phyloP scores from a whole-genome alignment of 1,140 invertebrate species.

The Sitodiplosis mosellana region DNA sequence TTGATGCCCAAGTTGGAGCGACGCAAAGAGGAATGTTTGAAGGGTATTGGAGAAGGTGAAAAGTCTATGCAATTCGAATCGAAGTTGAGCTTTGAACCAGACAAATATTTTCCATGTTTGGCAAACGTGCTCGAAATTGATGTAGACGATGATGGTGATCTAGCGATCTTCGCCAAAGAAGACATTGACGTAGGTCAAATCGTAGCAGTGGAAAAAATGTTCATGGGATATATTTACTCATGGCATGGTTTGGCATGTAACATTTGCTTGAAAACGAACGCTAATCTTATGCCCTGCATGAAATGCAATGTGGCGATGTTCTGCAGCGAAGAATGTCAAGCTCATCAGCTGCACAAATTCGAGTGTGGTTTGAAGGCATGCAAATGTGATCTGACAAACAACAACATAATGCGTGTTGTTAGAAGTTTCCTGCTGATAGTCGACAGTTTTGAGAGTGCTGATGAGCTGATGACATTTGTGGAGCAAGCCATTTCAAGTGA shows the following conservation, averaged over 20 bases:
- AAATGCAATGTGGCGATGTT: slow-evolving; percentile 43
- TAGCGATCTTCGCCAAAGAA: slow-evolving; percentile 40
- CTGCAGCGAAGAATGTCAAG: slow-evolving; percentile 49
- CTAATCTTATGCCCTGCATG: slow-evolving; percentile 45
- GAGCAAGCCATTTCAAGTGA: slow-evolving; percentile 21
- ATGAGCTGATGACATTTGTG: slow-evolving; percentile 32
- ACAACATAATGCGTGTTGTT: slow-evolving; percentile 42
- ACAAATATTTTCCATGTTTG: slow-evolving; percentile 33
- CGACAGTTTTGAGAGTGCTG: slow-evolving; percentile 37
- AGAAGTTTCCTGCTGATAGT: slow-evolving; percentile 37
- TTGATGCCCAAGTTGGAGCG: no score
- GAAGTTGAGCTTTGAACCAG: slow-evolving; percentile 22
- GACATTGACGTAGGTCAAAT: slow-evolving; percentile 55
- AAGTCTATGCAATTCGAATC: slow-evolving; percentile 16
- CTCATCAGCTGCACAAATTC: slow-evolving; percentile 41
- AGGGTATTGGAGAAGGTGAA: no score
- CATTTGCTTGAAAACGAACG: slow-evolving; percentile 47
- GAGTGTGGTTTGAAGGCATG: slow-evolving; percentile 69
- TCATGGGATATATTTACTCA: slow-evolving; percentile 44
- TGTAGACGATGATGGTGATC: slow-evolving; percentile 34
- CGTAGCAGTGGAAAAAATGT: slow-evolving; percentile 61
- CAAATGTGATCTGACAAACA: slow-evolving; percentile 36
- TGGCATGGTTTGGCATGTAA: slow-evolving; percentile 52
- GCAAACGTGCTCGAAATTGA: slow-evolving; percentile 36
- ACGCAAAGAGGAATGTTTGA: no score